phyloP scores from a whole-genome alignment of 2,113 vertebrate genomes.

The Hylia prasina region DNA sequence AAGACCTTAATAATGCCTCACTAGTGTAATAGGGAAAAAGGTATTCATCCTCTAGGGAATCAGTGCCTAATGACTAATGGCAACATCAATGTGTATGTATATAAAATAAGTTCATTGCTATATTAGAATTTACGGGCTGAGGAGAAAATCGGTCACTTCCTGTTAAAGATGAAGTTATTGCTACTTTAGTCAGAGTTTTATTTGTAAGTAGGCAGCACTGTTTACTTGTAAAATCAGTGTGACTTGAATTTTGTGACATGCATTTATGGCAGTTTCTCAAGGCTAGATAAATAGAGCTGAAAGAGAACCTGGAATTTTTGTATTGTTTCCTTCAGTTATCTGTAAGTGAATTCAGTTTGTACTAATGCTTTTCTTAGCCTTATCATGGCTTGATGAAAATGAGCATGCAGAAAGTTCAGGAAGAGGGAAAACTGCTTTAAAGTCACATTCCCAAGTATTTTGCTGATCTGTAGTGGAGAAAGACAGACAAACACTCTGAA shows the following conservation, averaged over 20 bases:
- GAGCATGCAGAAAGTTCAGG: neutral
- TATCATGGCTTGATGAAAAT: neutral
- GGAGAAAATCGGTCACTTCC: neutral
- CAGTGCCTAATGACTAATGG: neutral
- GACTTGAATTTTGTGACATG: neutral
- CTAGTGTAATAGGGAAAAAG: neutral
- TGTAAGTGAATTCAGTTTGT: neutral
- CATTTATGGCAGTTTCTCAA: neutral
- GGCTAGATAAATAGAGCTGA: neutral
- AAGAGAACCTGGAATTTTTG: neutral
- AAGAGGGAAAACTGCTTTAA: neutral
- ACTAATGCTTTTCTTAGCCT: neutral
- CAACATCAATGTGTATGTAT: neutral
- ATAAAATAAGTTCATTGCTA: neutral
- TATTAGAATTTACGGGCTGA: neutral
- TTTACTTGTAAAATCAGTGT: neutral
- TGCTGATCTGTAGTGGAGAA: neutral
- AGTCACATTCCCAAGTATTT: neutral
- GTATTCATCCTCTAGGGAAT: neutral
- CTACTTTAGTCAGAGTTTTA: neutral
- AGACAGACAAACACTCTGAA: neutral
- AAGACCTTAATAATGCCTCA: neutral
- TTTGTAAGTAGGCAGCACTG: neutral
- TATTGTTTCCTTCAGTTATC: neutral
- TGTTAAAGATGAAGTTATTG: neutral